A percentile compares a stretch with the other conserved stretches of the same genome.
These are phyloP conservation scores for Heliconius hermathena DNA, from an alignment of 1,140 invertebrate species.

Conservation along the genomic window DNA sequence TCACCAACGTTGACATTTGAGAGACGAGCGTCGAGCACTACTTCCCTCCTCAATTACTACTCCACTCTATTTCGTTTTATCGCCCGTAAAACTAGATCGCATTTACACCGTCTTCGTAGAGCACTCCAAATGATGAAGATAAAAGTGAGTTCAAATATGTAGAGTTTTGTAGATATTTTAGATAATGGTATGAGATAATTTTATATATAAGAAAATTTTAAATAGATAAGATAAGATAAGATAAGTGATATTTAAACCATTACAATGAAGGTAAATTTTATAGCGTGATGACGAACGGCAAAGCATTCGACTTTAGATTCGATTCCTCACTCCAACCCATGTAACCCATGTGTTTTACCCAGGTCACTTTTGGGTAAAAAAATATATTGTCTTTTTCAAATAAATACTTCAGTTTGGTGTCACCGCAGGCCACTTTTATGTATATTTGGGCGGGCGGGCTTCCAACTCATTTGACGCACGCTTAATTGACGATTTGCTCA, in stretches of 20 bases:
- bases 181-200: too few species aligned
- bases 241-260: too few species aligned
- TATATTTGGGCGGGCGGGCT: conserved; percentile 25
- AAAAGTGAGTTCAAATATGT: too few species aligned
- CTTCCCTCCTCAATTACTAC: conserved; percentile 30
- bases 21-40: conserved; percentile 6
- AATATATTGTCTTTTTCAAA: neutral
- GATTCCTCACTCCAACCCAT: too few species aligned
- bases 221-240: too few species aligned
- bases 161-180: too few species aligned
- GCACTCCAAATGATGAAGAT: too few species aligned
- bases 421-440: conserved; percentile 20
- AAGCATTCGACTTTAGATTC: too few species aligned
- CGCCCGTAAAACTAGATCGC: conserved; percentile 21
- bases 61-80: conserved; percentile 34
- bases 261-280: too few species aligned
- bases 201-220: too few species aligned
- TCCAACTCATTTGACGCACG: conserved; percentile 24
- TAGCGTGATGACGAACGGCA: too few species aligned
- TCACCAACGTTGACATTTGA: conserved; percentile 22
- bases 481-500: conserved; percentile 34
- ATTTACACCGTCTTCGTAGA: conserved; percentile 1
- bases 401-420: neutral
- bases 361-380: neutral
- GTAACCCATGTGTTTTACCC: too few species aligned